Percentiles rank a stretch among this genome's conserved stretches.
Evolutionary conservation across 1,140 invertebrate species (phyloP).

Genomic region (Drosophila cardini): DNA sequence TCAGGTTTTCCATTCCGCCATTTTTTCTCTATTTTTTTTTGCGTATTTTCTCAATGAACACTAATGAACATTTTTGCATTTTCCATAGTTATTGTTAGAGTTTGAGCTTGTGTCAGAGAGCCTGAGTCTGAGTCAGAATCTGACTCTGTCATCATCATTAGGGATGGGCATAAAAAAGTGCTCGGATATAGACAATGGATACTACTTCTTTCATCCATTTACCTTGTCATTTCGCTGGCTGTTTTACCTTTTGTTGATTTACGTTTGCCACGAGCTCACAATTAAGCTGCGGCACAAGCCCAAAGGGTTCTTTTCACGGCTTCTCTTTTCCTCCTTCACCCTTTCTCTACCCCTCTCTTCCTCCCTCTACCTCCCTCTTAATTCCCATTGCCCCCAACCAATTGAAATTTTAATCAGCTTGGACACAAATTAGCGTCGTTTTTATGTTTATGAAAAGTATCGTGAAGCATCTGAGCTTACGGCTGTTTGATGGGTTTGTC

Average conservation of each 20-base stretch:
- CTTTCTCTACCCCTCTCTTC: background rate
- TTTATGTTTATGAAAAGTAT: slow-evolving; percentile 52
- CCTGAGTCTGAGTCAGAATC: background rate
- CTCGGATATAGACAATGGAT: slow-evolving; percentile 49
- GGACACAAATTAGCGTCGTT: slow-evolving; percentile 73
- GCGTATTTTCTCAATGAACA: slow-evolving; percentile 21
- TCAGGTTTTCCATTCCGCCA: slow-evolving; percentile 12
- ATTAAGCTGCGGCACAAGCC: slow-evolving; percentile 63
- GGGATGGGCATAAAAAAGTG: slow-evolving; percentile 30
- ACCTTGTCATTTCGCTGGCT: slow-evolving; percentile 59
- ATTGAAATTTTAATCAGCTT: slow-evolving; percentile 77
- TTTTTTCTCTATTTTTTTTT: slow-evolving; percentile 14
- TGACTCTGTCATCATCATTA: slow-evolving; percentile 62
- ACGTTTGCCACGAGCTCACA: slow-evolving; percentile 47
- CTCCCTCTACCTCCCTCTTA: background rate
- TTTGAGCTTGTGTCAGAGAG: background rate
- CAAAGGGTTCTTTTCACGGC: slow-evolving; percentile 19
- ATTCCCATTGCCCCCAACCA: slow-evolving; percentile 22
- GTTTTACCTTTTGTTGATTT: slow-evolving; percentile 69
- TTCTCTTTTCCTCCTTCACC: background rate
- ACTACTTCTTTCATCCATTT: slow-evolving; percentile 19
- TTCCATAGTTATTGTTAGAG: slow-evolving; percentile 52
- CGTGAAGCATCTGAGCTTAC: slow-evolving; percentile 23
- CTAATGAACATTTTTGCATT: slow-evolving; percentile 65
- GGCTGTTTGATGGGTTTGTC: slow-evolving; percentile 22